These are phyloP conservation scores for Lathamus discolor DNA, from an alignment of 2,113 vertebrate species.

Conservation along the genomic window DNA sequence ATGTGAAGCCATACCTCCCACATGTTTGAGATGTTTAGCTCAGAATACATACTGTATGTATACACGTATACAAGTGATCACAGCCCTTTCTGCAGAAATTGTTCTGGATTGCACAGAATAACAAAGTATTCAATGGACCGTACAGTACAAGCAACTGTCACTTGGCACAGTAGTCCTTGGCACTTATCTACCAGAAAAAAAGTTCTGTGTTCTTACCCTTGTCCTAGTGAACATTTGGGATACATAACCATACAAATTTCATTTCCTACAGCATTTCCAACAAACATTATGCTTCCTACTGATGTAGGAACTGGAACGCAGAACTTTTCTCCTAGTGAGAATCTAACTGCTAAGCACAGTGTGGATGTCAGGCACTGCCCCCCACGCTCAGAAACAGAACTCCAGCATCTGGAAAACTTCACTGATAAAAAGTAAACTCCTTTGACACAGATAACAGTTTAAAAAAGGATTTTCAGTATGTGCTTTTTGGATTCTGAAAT, in stretches of 20 bases:
- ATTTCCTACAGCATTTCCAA: not conserved
- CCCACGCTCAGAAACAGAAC: not conserved
- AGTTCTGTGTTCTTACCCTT: not conserved
- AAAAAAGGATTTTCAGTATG: not conserved
- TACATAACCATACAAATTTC: not conserved
- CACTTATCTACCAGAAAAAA: not conserved
- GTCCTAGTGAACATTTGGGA: not conserved
- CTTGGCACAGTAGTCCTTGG: not conserved
- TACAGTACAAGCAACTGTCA: not conserved
- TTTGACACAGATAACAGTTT: not conserved
- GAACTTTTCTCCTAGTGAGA: not conserved
- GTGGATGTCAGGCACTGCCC: not conserved
- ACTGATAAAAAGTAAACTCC: not conserved
- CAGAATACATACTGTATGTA: not conserved
- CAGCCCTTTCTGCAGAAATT: not conserved
- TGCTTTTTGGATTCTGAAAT: not conserved
- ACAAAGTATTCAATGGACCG: not conserved
- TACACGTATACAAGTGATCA: not conserved
- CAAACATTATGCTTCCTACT: not conserved
- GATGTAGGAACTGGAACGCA: not conserved
- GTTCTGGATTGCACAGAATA: not conserved
- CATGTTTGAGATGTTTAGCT: not conserved
- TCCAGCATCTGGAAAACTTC: not conserved
- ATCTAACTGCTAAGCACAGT: not conserved
- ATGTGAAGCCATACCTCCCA: not conserved